phyloP scores from a whole-genome alignment of 2,888 invertebrate species.

The Chironomus riparius region DNA sequence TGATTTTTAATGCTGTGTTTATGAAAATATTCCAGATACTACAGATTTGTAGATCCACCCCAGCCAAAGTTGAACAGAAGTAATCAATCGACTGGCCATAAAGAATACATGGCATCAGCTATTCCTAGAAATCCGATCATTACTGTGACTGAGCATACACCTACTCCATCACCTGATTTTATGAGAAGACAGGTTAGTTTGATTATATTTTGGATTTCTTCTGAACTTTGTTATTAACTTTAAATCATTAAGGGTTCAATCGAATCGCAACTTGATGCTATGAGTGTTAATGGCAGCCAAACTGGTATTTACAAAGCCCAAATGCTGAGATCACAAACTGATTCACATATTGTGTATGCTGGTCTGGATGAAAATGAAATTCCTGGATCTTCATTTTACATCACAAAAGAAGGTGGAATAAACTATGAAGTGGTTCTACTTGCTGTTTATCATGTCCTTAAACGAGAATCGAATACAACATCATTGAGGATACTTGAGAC shows the following conservation, averaged over 20 bases:
- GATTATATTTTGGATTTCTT: no score
- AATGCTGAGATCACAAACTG: slow-evolving; percentile 78
- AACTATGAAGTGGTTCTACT: slow-evolving; percentile 76
- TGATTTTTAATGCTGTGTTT: background rate
- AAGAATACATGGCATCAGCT: slow-evolving; percentile 31
- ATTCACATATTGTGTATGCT: slow-evolving; percentile 82
- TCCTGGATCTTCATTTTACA: slow-evolving; percentile 80
- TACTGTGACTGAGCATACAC: slow-evolving; percentile 93
- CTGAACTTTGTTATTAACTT: no score
- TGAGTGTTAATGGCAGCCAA: slow-evolving; percentile 38
- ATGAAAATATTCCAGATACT: slow-evolving; percentile 35
- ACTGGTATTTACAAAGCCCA: slow-evolving; percentile 45
- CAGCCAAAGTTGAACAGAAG: slow-evolving; percentile 37
- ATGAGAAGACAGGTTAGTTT: slow-evolving; percentile 62
- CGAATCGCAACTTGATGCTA: slow-evolving; percentile 68
- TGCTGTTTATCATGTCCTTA: slow-evolving; percentile 79
- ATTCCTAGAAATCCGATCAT: slow-evolving; percentile 84
- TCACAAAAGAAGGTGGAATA: slow-evolving; percentile 90
- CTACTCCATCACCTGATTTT: slow-evolving; percentile 82
- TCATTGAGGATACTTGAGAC: slow-evolving; percentile 87
- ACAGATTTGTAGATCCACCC: slow-evolving; percentile 42
- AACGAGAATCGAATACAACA: slow-evolving; percentile 74
- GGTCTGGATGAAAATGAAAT: slow-evolving; percentile 82
- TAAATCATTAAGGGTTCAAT: slow-evolving; percentile 63
- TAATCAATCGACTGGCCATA: slow-evolving; percentile 38